These are phyloP conservation scores for Tridacna crocea DNA, from an alignment of 2,888 invertebrate species.

Conservation along the genomic window DNA sequence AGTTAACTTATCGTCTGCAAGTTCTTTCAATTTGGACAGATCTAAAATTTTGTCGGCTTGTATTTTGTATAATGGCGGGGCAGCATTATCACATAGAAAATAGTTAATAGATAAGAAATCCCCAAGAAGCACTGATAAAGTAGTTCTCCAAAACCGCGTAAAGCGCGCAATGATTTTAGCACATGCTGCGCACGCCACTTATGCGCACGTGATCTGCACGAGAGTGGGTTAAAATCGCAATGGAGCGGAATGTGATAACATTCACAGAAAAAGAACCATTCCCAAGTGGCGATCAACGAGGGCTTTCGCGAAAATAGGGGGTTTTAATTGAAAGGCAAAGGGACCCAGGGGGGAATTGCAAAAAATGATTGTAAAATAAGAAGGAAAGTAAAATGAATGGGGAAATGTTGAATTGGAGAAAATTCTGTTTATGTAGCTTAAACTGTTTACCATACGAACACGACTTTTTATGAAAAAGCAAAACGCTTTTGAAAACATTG, in stretches of 20 bases:
- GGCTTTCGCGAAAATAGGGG: slow-evolving; percentile 9
- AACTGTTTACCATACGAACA: neutral
- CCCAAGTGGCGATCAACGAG: slow-evolving; percentile 40
- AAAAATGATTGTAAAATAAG: slow-evolving; percentile 3
- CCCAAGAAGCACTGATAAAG: slow-evolving; percentile 60
- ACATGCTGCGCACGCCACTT: slow-evolving; percentile 62
- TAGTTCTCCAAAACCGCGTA: slow-evolving; percentile 43
- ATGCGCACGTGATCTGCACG: slow-evolving; percentile 58
- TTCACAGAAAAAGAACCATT: slow-evolving; percentile 47
- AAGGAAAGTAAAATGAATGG: too few species aligned
- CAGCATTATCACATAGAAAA: slow-evolving; percentile 57
- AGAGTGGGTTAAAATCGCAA: slow-evolving; percentile 46
- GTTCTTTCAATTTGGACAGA: too few species aligned
- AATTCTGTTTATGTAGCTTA: slow-evolving; percentile 16
- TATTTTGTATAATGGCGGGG: slow-evolving; percentile 55
- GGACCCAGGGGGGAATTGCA: slow-evolving; percentile 7
- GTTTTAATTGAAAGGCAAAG: slow-evolving; percentile 2
- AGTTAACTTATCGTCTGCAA: too few species aligned
- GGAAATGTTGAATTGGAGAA: too few species aligned
- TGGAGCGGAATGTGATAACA: slow-evolving; percentile 57
- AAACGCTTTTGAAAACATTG: neutral
- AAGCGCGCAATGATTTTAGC: slow-evolving; percentile 54
- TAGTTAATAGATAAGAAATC: slow-evolving; percentile 58
- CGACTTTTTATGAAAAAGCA: neutral
- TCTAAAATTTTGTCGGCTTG: neutral